Evolutionary conservation across 1,140 invertebrate species (phyloP).

Genomic region (Acromyrmex heyeri): DNA sequence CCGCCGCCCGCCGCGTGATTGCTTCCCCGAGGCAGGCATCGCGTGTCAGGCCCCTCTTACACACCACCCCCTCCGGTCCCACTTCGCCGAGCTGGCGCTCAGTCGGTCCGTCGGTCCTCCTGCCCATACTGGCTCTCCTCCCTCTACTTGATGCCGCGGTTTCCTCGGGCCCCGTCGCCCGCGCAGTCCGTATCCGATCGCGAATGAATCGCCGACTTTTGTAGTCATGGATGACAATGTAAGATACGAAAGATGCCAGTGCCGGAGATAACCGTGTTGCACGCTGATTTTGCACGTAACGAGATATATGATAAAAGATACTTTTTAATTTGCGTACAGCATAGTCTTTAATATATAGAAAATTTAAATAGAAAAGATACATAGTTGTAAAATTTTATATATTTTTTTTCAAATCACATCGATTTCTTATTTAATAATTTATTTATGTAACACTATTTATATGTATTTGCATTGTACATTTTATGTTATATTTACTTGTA

Average conservation of each 20-base stretch:
- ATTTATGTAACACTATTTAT: background rate
- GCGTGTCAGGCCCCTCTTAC: conserved; percentile 86
- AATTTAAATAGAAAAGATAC: background rate
- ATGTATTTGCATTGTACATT: background rate
- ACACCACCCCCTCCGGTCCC: conserved; percentile 70
- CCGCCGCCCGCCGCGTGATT: conserved; percentile 84
- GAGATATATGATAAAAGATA: background rate
- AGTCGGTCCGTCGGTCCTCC: conserved; percentile 40
- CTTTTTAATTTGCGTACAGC: background rate
- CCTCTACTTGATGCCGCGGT: conserved; percentile 66
- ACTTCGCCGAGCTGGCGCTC: conserved; percentile 51
- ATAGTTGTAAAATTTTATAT: background rate
- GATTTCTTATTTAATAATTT: background rate
- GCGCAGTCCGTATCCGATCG: conserved; percentile 63
- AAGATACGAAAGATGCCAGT: background rate
- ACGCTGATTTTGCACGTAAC: background rate
- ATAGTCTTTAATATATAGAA: background rate
- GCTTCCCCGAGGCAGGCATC: conserved; percentile 85
- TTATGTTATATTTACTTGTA: conserved; percentile 14
- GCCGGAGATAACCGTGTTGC: background rate
- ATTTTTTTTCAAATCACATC: background rate
- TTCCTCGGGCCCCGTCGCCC: conserved; percentile 67
- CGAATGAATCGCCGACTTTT: conserved; percentile 55
- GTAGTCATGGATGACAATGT: conserved; percentile 43
- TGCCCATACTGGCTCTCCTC: conserved; percentile 38